Base-by-base conservation (phyloP, 2,888 invertebrate species). In the Vannuccia rotundouncinata region DNA sequence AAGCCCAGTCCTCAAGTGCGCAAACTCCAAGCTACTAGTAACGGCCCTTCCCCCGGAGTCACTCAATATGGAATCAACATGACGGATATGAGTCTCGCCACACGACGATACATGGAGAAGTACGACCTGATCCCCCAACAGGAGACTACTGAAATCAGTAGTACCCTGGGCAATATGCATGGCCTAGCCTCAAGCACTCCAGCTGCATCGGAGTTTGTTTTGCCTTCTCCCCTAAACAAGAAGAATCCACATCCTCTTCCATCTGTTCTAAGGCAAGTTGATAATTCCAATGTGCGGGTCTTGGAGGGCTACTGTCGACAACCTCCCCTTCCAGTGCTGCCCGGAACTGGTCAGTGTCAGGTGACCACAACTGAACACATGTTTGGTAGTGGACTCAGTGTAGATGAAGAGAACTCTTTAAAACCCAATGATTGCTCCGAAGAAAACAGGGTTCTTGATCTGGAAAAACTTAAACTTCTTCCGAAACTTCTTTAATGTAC, bases 21-120 rank as follows among this genome's bases (percentile, higher is more conserved):
- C 5, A 45, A 45, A 45, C 45, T 45, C 45, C 17, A 17, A 5
- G 45, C 45, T 45, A 17, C 45, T 13, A 45, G 45, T 45, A 17
- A 17, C 45, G 45, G 10, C 45, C 45, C 45, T 17, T 45, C 45
- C 10, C 74, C 74, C n/a, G 74, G 74, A 5, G 27, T 73, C 22
- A 73, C 74, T 25, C 74, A 22, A 5, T 73, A 73, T 25, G 74
- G 74, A 10, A 73, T 73, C 22, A n/a, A 73, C 29, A n/a, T 27
- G 74, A 22, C 74, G 10, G 74, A 73, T 27, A n/a, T 73, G 27
- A 73, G 27, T 27, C 5, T 73, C 2, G 74, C 22, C 74, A 73
- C 74, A 2, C 74, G 74, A 22, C 74, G 74, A 10, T 73, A 73
- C 74, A 73, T 73, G 74, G 74, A 73, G n/a, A 73, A 73, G 29